Evolutionary conservation across 2,797 vertebrate genomes (phyloP), one percentile per base, ranked within the genome.

Genomic region (Smutsia temminckii): DNA sequence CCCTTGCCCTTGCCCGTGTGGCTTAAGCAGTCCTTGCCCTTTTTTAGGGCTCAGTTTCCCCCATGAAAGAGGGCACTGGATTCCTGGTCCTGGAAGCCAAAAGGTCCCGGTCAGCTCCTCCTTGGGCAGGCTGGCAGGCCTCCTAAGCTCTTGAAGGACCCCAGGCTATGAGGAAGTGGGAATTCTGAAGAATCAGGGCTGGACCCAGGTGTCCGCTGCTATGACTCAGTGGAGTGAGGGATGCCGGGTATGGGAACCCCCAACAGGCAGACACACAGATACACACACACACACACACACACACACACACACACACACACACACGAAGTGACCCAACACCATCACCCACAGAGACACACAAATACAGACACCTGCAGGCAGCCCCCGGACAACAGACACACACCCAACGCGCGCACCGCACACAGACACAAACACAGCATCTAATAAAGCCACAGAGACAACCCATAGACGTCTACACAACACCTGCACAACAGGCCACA

Each of bases 1-100:
- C 29, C 13, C 29, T 40, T 0, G 1, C 3, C 18, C 57, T 69
- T n/a, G 25, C 8, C 75, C 0, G 0, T 18, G 40, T 34, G 32
- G 37, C 71, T n/a, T 23, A 18, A 40, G 34, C n/a, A 21, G 63
- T 37, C 17, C 55, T n/a, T 20, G 2, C 7, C 4, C 25, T 34
- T 11, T 20, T 6, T 0, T n/a, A 4, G 40, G 49, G 32, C 59
- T 94, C 63, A 17, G 68, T 32, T 42, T 79, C 46, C 46, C 85
- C 57, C 11, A 2, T 1, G 5, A 75, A 55, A 34, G 9, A 66
- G 34, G 51, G 68, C 37, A 25, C 16, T 32, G 57, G 25, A 10
- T 32, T 61, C 29, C 27, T 34, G 69, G 32, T 21, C 29, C 17
- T 63, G 75, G 75, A 16, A 69, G 20, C 53, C 6, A 13, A n/a